phyloP scores from a whole-genome alignment of 2,797 vertebrate species.

The Odontamblyopus lacepedii region DNA sequence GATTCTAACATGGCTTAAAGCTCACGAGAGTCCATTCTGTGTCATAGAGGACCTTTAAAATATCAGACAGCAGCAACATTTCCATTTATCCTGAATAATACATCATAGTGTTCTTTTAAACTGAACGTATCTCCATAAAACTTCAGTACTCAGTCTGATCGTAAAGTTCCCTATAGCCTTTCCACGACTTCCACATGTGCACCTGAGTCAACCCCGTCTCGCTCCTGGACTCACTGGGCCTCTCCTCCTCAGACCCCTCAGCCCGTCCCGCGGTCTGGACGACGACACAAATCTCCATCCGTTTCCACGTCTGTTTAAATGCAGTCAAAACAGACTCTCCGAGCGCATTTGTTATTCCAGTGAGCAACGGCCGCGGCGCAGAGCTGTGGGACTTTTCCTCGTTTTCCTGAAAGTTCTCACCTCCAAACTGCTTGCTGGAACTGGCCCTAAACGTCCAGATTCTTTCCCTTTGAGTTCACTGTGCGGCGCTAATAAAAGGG shows the following conservation, averaged over 20 bases:
- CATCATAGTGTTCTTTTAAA: background rate
- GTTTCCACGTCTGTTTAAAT: conserved; percentile 31
- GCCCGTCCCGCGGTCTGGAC: conserved; percentile 57
- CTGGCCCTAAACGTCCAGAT: conserved; percentile 59
- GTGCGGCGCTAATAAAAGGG: conserved; percentile 51
- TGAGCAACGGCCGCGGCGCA: conserved; percentile 57
- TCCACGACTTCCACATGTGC: conserved; percentile 24
- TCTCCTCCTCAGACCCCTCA: conserved; percentile 18
- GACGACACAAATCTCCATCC: conserved; percentile 35
- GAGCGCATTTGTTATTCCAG: conserved; percentile 50
- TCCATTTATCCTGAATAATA: too few relatives aligned
- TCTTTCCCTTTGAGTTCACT: conserved; percentile 77
- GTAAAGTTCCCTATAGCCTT: conserved; percentile 30
- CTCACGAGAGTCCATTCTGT: too few relatives aligned
- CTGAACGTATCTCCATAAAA: background rate
- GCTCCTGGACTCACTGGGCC: conserved; percentile 39
- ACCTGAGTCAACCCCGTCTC: conserved; percentile 49
- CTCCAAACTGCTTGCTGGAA: conserved; percentile 59
- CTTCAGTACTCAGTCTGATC: background rate
- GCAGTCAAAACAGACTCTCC: conserved; percentile 43
- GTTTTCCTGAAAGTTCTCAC: conserved; percentile 59
- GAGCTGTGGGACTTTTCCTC: conserved; percentile 52
- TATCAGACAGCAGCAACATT: too few relatives aligned
- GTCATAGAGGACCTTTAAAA: too few relatives aligned
- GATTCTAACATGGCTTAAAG: too few relatives aligned